Evolutionary conservation across 2,888 invertebrate genomes (phyloP), one percentile per base, ranked within the genome.

Genomic region (Tetropium fuscum): DNA sequence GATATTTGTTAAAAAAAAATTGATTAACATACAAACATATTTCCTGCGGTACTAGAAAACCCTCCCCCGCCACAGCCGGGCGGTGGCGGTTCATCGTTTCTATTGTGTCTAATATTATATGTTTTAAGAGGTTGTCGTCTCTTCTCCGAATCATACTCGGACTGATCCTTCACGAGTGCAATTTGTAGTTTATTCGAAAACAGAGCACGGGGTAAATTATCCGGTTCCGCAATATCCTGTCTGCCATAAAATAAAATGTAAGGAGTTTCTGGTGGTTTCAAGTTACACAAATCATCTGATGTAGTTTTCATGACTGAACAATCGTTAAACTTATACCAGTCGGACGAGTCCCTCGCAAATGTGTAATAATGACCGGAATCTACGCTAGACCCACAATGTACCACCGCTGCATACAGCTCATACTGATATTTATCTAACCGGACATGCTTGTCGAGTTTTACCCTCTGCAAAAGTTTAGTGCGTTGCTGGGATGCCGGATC

Each of bases 301-400:
- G 86, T 84, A 8, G 87, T 85, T 32, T 81, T 78, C 0, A 86
- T 85, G 0, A 95, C 93, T n/a, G 85, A 82, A 59, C 88, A 89
- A 72, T 95, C 95, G 75, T 94, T 93, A 75, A 92, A 93, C 74
- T 90, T 87, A 78, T 88, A 91, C 95, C 95, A 95, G 53, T 82
- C 82, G 25, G 86, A 83, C 54, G 84, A 83, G 74, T 91, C 91
- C 25, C 88, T 86, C 0, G 92, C 93, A 58, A 92, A 88, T 0
- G 94, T 93, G 78, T 93, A 94, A 78, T 95, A 95, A 77, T 95
- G 95, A 2, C 69, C 95, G 0, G 92, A 91, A 75, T 95, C 92
- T 64, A 93, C 88, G 47, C 90, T 91, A 15, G 88, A 87, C 1
- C 95, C 95, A 0, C 90, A 88, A 80, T 95, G 95, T 0, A 95